A percentile compares a stretch with the other conserved stretches of the same genome.
phyloP scores from a whole-genome alignment of 2,113 vertebrate species.

The Microcebus murinus region DNA sequence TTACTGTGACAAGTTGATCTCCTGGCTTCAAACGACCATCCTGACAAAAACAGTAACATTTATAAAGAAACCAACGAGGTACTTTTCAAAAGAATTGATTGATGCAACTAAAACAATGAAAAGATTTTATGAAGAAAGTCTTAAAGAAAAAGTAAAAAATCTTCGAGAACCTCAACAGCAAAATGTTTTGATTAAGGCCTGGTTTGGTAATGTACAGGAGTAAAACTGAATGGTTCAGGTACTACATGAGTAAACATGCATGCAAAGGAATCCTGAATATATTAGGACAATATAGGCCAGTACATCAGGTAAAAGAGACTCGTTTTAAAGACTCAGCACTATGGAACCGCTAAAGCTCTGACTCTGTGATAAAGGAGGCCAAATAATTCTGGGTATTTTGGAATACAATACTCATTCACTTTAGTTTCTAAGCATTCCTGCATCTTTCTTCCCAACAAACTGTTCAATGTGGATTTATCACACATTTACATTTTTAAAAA shows the following conservation, averaged over 20 bases:
- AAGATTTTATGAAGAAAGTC: background rate
- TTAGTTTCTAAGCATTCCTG: background rate
- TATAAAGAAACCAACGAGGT: background rate
- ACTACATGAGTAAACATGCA: background rate
- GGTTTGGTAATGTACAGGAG: background rate
- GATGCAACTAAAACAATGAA: background rate
- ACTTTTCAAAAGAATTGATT: background rate
- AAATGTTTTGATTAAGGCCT: constrained; percentile 22
- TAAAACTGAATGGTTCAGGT: background rate
- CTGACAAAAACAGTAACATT: constrained; percentile 81
- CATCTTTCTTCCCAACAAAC: background rate
- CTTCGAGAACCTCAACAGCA: background rate
- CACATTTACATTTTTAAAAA: background rate
- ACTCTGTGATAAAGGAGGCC: background rate
- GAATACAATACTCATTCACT: background rate
- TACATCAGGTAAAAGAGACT: background rate
- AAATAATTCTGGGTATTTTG: background rate
- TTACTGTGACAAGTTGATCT: constrained; percentile 95
- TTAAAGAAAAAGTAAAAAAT: background rate
- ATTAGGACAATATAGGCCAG: background rate
- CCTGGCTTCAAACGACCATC: constrained; percentile 94
- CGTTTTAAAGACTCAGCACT: background rate
- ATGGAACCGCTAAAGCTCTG: background rate
- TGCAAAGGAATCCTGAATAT: background rate
- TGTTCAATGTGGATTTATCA: background rate